phyloP scores from a whole-genome alignment of 2,888 invertebrate species.

The Perizoma flavofasciatum region DNA sequence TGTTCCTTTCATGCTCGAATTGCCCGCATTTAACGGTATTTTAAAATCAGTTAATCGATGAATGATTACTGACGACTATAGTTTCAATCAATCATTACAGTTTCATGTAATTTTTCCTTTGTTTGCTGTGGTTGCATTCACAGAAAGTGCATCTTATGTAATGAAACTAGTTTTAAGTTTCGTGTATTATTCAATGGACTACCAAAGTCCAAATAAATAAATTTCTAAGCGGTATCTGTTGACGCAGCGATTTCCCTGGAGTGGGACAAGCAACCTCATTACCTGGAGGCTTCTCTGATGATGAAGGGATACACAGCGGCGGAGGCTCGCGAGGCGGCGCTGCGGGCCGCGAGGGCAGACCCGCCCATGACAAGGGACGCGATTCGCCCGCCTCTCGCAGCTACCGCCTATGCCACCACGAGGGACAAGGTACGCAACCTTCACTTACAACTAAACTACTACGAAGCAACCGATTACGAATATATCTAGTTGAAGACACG shows the following conservation, averaged over 20 bases:
- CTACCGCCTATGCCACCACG: slow-evolving; percentile 81
- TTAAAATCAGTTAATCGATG: no score
- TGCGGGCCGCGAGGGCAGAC: slow-evolving; percentile 49
- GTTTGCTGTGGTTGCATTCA: no score
- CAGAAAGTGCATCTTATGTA: no score
- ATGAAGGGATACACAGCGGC: slow-evolving; percentile 87
- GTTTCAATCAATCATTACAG: no score
- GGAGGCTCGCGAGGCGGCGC: slow-evolving; percentile 77
- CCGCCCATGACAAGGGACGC: slow-evolving; percentile 50
- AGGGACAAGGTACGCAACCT: slow-evolving; percentile 69
- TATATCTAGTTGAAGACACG: no score
- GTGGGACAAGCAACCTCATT: slow-evolving; percentile 84
- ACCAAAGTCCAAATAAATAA: no score
- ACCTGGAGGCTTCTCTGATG: slow-evolving; percentile 94
- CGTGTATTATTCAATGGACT: no score
- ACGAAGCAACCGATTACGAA: not conserved
- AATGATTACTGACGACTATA: no score
- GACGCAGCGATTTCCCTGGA: slow-evolving; percentile 82
- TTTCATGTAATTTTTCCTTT: no score
- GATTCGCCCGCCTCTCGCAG: slow-evolving; percentile 76
- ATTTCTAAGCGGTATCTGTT: not conserved
- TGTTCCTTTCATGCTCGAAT: no score
- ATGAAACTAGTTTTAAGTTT: no score
- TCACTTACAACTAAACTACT: not conserved
- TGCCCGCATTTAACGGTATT: no score